Evolutionary conservation across 2,113 vertebrate species (phyloP).

Genomic region (Rhea pennata): DNA sequence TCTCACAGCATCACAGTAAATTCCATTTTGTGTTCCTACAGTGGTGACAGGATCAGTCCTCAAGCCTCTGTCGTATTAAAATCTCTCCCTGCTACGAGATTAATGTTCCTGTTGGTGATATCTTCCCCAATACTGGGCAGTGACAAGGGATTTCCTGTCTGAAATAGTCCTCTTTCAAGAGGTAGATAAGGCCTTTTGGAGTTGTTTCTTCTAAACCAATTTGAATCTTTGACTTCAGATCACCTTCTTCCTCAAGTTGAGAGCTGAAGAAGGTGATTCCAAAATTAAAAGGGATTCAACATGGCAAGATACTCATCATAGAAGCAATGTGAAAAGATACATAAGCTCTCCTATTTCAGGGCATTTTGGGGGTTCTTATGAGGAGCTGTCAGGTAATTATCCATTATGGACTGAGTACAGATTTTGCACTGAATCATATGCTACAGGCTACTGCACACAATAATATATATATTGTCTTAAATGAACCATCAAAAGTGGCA

Average conservation of each 20-base stretch:
- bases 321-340: background rate
- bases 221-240: background rate
- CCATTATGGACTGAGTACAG: background rate
- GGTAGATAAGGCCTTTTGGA: background rate
- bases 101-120: background rate
- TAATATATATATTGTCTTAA: background rate
- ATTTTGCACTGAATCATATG: background rate
- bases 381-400: background rate
- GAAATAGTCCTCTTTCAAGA: background rate
- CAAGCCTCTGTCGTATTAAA: background rate
- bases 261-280: background rate
- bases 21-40: background rate
- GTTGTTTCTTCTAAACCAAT: background rate
- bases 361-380: background rate
- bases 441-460: background rate
- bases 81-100: background rate
- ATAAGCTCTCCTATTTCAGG: background rate
- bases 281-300: background rate
- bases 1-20: background rate
- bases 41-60: background rate
- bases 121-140: background rate
- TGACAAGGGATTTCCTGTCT: rapidly evolving
- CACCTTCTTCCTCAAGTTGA: background rate
- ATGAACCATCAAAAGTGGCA: background rate
- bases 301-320: background rate